Conservation (phyloP, 2,113 vertebrate genomes). For the Ammodramus savannarum region DNA sequence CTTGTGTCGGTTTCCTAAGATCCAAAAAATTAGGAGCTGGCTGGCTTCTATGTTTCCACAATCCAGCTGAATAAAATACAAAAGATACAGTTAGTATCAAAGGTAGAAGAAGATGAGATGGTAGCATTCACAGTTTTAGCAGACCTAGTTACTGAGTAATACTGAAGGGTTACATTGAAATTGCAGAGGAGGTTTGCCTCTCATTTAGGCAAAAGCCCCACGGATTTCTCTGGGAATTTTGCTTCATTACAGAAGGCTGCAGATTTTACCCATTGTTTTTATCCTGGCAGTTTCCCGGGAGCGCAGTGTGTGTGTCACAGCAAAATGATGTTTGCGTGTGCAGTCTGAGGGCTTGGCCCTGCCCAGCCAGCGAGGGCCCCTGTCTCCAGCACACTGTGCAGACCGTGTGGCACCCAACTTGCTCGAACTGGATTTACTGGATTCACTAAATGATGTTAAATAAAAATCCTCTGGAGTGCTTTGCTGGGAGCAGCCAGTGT, state of each 20-base stretch:
- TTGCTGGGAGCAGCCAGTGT: not conserved
- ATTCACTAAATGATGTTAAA: not conserved
- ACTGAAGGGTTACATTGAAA: not conserved
- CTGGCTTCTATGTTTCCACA: not conserved
- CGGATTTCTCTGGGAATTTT: not conserved
- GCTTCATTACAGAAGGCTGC: not conserved
- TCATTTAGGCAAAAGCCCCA: not conserved
- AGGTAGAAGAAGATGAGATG: not conserved
- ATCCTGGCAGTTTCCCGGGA: not conserved
- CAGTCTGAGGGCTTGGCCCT: not conserved
- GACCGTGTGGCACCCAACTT: not conserved
- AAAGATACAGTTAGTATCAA: not conserved
- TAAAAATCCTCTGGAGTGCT: not conserved
- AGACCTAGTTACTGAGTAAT: not conserved
- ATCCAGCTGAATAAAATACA: not conserved
- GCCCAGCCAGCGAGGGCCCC: not conserved
- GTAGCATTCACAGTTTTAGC: not conserved
- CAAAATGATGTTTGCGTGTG: not conserved
- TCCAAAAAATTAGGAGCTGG: not conserved
- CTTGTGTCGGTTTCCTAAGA: not conserved
- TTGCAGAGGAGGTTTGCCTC: not conserved
- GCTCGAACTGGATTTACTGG: not conserved
- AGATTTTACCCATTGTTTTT: not conserved
- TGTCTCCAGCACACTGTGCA: rapidly evolving
- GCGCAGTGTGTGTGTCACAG: not conserved